Base-by-base conservation (phyloP, 2,797 vertebrate species). In the Fratercula arctica region DNA sequence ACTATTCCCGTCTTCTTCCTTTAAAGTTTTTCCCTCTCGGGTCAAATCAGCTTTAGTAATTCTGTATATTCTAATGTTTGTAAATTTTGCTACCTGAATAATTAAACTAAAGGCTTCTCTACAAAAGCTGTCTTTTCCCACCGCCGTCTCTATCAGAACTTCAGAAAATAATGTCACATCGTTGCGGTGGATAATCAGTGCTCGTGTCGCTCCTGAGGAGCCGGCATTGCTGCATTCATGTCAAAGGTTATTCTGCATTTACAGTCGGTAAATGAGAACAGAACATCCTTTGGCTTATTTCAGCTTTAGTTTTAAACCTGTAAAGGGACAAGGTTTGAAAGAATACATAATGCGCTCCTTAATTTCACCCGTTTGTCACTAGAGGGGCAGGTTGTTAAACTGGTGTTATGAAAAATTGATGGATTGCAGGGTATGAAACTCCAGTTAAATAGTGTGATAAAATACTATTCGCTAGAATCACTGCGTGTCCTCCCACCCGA, bases 361-460 rank as follows among this genome's bases (percentile, higher is more conserved):
- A 10, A 12, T 83, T 78, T 46, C 0, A 7, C 4, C 33, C 7
- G 2, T 83, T 57, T 53, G 26, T 33, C 39, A 4, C 39, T 43
- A 3, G 37, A 60, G 23, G 72, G 14, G 12, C n/a, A 63, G 64
- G 63, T 18, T 46, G 46, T 82, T 77, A 78, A 75, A 25, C 16
- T 26, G 37, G 31, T 1, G 0, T 53, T 59, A 2, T 0, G n/a
- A 50, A 39, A 82, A 95, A 29, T 0, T 1, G 35, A 15, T 45
- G 45, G 67, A 43, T 14, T 53, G 19, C 37, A 75, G 39, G 20
- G 25, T 41, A 8, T 24, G 73, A 78, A 87, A 57, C 41, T 61
- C 21, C 2, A 19, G 66, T 53, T 35, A 24, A n/a, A 53, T 35
- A 35, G 21, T 5, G 59, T 12, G 51, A 9, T 16, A 9, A 76